Percentiles rank a stretch among this genome's conserved stretches.
phyloP scores from a whole-genome alignment of 2,113 vertebrate species.

The Actenoides hombroni region DNA sequence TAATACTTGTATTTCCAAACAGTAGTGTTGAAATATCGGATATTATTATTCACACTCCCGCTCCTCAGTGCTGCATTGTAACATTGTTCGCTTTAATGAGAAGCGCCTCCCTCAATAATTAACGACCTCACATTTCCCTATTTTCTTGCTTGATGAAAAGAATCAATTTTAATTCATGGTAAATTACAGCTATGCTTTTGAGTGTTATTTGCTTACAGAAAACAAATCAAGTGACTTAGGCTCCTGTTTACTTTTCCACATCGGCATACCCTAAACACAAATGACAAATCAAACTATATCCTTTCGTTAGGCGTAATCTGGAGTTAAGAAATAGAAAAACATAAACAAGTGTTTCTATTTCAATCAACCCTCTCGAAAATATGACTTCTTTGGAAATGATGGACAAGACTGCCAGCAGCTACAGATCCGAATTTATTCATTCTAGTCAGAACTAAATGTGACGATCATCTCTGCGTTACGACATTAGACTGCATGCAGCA shows the following conservation, averaged over 20 bases:
- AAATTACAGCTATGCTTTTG: constrained; percentile 82
- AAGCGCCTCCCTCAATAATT: constrained; percentile 82
- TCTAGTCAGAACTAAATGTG: constrained; percentile 4
- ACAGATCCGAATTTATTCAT: not conserved
- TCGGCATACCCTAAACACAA: constrained; percentile 53
- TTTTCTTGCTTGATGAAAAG: constrained; percentile 86
- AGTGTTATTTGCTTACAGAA: constrained; percentile 78
- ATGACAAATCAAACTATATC: constrained; percentile 50
- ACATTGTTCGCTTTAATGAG: constrained; percentile 80
- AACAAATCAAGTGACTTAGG: constrained; percentile 71
- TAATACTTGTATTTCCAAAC: constrained; percentile 42
- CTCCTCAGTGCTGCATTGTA: constrained; percentile 76
- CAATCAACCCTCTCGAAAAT: not conserved
- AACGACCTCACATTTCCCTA: constrained; percentile 83
- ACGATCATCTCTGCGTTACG: not conserved
- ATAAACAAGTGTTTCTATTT: constrained; percentile 49
- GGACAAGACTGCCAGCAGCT: constrained; percentile 3
- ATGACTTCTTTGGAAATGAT: constrained; percentile 22
- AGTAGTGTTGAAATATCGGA: constrained; percentile 63
- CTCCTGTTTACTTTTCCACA: constrained; percentile 69
- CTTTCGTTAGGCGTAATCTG: constrained; percentile 53
- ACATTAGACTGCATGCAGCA: not conserved
- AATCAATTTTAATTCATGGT: constrained; percentile 86
- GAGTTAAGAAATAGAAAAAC: constrained; percentile 24
- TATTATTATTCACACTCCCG: constrained; percentile 73